These are phyloP conservation scores for Isaurus tuberculatus DNA, from an alignment of 92 coral and sea anemone species.

Conservation along the genomic window DNA sequence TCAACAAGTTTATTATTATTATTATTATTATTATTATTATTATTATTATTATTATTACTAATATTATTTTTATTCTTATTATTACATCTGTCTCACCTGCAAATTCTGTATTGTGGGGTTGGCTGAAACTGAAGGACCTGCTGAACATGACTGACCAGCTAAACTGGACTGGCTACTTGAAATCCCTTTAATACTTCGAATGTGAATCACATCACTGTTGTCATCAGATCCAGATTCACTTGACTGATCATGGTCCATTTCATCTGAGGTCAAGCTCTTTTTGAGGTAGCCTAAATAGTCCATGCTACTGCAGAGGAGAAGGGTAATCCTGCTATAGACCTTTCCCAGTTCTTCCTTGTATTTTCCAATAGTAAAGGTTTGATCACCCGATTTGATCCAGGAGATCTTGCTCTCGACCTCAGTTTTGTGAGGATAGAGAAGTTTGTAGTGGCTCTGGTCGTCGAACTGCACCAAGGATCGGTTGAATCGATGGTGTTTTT, in stretches of 20 bases:
- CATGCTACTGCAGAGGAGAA: slow-evolving; percentile 63
- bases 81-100: slow-evolving; percentile 1
- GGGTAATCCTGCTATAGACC: slow-evolving; percentile 67
- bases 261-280: slow-evolving; percentile 5
- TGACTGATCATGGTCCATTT: not conserved
- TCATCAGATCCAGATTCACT: slow-evolving; percentile 7
- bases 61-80: not conserved
- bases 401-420: slow-evolving; percentile 46
- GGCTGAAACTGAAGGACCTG: slow-evolving; percentile 5
- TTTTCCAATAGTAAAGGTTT: slow-evolving; percentile 69
- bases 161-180: slow-evolving; percentile 11
- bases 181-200: not conserved
- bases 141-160: not conserved
- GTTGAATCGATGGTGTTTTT: slow-evolving; percentile 72
- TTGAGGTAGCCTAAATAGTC: slow-evolving; percentile 52
- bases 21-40: too few relatives aligned
- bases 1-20: slow-evolving; percentile 4
- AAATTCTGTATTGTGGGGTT: slow-evolving; percentile 10
- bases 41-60: too few relatives aligned
- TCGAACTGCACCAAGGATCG: slow-evolving; percentile 60
- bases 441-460: slow-evolving; percentile 57
- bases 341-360: slow-evolving; percentile 74
- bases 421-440: slow-evolving; percentile 63
- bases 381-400: slow-evolving; percentile 58
- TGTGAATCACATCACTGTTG: not conserved